phyloP scores from a whole-genome alignment of 2,888 invertebrate genomes.

The Piscicola geometra region DNA sequence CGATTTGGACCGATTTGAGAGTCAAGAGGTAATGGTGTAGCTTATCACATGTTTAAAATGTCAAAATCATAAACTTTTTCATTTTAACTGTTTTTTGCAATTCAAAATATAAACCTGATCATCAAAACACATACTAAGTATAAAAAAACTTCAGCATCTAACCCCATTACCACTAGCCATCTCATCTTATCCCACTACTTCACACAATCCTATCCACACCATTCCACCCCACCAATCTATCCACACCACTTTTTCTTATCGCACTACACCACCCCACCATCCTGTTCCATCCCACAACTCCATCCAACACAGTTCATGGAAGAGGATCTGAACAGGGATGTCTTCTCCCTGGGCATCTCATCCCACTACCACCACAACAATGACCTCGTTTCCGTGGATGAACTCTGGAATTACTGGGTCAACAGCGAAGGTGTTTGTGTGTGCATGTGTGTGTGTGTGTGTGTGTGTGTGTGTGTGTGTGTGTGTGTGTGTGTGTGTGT shows the following conservation, averaged over 20 bases:
- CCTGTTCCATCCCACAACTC: neutral
- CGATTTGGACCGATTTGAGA: constrained; percentile 91
- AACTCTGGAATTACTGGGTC: constrained; percentile 94
- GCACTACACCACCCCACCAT: neutral
- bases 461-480: constrained; percentile 23
- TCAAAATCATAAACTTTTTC: neutral
- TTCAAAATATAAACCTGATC: neutral
- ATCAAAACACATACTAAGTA: neutral
- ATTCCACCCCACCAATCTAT: neutral
- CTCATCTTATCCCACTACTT: no score
- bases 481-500: constrained; percentile 23
- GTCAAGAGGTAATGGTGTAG: constrained; percentile 79
- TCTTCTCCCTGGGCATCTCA: constrained; percentile 80
- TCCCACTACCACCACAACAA: constrained; percentile 92
- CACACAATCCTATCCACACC: neutral
- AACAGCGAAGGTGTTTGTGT: constrained; percentile 69
- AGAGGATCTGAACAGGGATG: constrained; percentile 90
- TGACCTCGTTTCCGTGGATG: constrained; percentile 92
- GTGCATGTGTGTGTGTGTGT: constrained; percentile 20
- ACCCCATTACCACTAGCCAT: no score
- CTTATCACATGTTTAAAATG: no score
- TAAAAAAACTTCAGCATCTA: neutral
- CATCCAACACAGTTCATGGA: constrained; percentile 73
- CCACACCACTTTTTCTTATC: no score
- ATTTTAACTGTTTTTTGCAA: neutral